Evolutionary conservation across 1,140 invertebrate species (phyloP).

Genomic region (Euwallacea similis): DNA sequence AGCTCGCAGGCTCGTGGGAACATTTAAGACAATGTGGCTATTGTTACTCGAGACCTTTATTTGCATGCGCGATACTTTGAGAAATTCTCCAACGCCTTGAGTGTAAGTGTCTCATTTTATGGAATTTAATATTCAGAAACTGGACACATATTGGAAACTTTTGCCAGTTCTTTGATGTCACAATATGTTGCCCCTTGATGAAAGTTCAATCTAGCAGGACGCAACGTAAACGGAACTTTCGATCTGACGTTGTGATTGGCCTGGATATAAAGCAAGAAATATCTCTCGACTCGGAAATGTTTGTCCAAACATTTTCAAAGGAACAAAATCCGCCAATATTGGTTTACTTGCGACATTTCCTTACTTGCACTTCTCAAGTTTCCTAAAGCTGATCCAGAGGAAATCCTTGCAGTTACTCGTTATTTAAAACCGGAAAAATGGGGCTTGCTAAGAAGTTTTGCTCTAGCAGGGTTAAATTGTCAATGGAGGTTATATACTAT

Average conservation of each 20-base stretch:
- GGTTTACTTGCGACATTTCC: constrained; percentile 26
- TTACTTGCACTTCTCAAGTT: constrained; percentile 2
- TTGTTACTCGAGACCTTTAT: background rate
- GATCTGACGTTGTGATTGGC: background rate
- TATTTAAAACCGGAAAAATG: constrained; percentile 3
- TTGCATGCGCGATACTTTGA: background rate
- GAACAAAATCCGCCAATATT: constrained; percentile 18
- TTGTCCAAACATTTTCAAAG: constrained; percentile 18
- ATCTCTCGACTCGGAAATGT: constrained; percentile 4
- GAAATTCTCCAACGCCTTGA: background rate
- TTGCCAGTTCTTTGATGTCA: constrained; percentile 1
- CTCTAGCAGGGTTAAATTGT: too few relatives aligned
- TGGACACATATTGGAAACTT: background rate
- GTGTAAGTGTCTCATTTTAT: background rate
- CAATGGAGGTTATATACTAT: too few relatives aligned
- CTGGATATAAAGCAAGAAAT: constrained; percentile 4
- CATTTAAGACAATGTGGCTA: constrained; percentile 11
- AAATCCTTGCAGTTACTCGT: constrained; percentile 3
- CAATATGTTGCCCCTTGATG: background rate
- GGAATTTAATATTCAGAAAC: background rate
- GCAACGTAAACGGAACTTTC: background rate
- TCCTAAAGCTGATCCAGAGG: background rate
- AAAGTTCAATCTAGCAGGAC: background rate
- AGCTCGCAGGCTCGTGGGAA: background rate
- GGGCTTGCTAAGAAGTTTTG: too few relatives aligned